These are phyloP conservation scores for Saturnia pavonia DNA, from an alignment of 2,888 invertebrate genomes.

Conservation along the genomic window DNA sequence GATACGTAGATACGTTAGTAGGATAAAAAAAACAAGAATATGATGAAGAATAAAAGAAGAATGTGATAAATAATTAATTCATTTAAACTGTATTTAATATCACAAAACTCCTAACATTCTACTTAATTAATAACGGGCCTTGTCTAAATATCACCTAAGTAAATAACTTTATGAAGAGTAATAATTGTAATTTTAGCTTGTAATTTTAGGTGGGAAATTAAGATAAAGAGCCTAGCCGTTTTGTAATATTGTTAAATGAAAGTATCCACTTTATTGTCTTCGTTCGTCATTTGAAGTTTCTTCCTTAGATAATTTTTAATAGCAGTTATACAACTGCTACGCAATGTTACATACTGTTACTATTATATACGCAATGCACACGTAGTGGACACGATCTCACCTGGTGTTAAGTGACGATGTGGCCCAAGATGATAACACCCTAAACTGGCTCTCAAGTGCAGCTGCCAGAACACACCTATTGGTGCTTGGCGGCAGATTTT, in stretches of 20 bases:
- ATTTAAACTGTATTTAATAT: constrained; percentile 15
- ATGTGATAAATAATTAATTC: background rate
- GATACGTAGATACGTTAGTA: too few species aligned
- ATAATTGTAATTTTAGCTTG: constrained; percentile 27
- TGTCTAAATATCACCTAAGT: constrained; percentile 20
- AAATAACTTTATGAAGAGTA: constrained; percentile 24
- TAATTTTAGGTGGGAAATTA: constrained; percentile 29
- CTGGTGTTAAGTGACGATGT: too few species aligned
- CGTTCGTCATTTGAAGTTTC: background rate
- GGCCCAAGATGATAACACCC: too few species aligned
- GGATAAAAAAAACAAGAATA: background rate
- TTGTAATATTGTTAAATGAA: constrained; percentile 23
- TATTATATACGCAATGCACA: too few species aligned
- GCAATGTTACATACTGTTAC: too few species aligned
- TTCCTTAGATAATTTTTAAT: background rate
- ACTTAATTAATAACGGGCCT: constrained; percentile 29
- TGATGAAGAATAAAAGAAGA: background rate
- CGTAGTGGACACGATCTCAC: too few species aligned
- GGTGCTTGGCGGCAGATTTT: too few species aligned
- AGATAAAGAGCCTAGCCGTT: constrained; percentile 25
- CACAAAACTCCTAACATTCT: constrained; percentile 24
- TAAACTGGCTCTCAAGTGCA: too few species aligned
- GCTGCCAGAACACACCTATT: too few species aligned
- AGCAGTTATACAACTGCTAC: background rate
- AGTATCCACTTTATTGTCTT: constrained; percentile 11